phyloP scores from a whole-genome alignment of 2,797 vertebrate genomes.

The Notoglanidium macrostoma region DNA sequence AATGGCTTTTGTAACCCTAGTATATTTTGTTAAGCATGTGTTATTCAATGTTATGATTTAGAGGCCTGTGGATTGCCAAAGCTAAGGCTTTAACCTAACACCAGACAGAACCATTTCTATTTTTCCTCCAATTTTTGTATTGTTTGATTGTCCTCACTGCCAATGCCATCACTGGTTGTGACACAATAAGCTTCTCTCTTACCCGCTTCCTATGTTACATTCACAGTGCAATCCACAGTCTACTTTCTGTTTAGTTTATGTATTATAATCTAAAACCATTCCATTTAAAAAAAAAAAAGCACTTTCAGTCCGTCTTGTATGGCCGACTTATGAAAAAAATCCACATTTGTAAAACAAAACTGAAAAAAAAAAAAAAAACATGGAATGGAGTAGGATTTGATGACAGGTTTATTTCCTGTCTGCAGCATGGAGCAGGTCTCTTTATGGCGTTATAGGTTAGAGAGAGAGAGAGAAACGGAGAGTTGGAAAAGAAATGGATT shows the following conservation, averaged over 20 bases:
- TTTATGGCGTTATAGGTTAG: constrained; percentile 71
- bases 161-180: constrained; percentile 80
- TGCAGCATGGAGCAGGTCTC: constrained; percentile 72
- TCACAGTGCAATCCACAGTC: constrained; percentile 75
- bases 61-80: constrained; percentile 75
- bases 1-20: constrained; percentile 75
- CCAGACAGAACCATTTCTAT: constrained; percentile 60
- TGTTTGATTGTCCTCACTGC: constrained; percentile 76
- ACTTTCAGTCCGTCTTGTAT: constrained; percentile 87
- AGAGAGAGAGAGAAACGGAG: constrained; percentile 63
- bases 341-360: constrained; percentile 68
- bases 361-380: constrained; percentile 56
- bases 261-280: constrained; percentile 82
- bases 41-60: constrained; percentile 71
- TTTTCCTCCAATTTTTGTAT: constrained; percentile 58
- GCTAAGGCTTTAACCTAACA: constrained; percentile 64
- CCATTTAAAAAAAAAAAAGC: constrained; percentile 79
- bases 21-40: constrained; percentile 73
- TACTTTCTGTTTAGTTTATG: constrained; percentile 61
- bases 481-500: constrained; percentile 40
- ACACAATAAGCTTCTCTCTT: constrained; percentile 71
- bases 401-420: constrained; percentile 65
- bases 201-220: constrained; percentile 50
- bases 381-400: constrained; percentile 77
- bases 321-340: constrained; percentile 75